phyloP scores from a whole-genome alignment of 2,113 vertebrate species.

The Tragelaphus buxtoni region DNA sequence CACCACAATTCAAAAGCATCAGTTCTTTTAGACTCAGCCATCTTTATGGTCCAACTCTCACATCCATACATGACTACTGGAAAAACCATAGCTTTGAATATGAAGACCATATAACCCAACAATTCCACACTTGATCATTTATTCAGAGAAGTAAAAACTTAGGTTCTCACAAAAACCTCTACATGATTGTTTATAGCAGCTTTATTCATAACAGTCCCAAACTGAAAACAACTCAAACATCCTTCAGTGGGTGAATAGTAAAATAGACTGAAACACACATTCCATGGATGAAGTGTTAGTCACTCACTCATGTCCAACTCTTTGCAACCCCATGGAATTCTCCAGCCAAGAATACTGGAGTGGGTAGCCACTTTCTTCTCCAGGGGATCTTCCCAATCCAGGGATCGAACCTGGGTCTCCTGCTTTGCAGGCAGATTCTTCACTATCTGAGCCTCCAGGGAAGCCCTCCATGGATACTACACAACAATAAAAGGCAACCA shows the following conservation, averaged over 20 bases:
- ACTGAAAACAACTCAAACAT: not conserved
- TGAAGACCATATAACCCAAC: not conserved
- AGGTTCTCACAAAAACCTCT: not conserved
- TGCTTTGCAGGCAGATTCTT: not conserved
- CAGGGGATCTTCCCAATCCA: not conserved
- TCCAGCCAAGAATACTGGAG: not conserved
- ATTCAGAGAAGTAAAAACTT: not conserved
- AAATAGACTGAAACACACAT: not conserved
- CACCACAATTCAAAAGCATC: not conserved
- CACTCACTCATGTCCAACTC: not conserved
- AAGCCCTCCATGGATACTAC: not conserved
- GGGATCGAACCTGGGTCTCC: not conserved
- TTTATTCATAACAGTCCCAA: not conserved
- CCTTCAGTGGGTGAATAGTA: not conserved
- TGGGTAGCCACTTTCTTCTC: not conserved
- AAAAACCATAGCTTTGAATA: not conserved
- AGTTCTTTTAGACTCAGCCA: not conserved
- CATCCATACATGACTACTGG: not conserved
- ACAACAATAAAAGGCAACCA: not conserved
- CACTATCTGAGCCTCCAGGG: not conserved
- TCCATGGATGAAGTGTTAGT: not conserved
- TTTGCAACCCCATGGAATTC: not conserved
- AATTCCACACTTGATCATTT: not conserved
- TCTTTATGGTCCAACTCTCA: not conserved
- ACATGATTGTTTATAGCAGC: not conserved